Base-by-base conservation (phyloP, 2,113 vertebrate genomes). In the Tinamus guttatus region DNA sequence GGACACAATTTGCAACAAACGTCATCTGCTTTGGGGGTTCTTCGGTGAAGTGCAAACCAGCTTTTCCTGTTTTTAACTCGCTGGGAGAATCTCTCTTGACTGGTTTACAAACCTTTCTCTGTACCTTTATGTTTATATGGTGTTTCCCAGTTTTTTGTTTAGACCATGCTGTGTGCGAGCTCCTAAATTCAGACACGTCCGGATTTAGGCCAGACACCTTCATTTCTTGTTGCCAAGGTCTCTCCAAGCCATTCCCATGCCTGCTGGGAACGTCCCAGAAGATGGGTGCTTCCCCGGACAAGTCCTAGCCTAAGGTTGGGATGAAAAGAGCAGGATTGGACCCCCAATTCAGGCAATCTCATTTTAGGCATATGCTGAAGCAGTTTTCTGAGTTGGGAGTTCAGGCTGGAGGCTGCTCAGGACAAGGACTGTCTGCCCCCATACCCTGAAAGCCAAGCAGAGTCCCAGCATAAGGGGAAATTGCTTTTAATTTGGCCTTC, bases 141-240 rank as follows among this genome's bases (percentile, higher is more conserved):
- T 3, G 10, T 87, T 89, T 87, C 81, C 54, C 45, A 54, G 24
- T 40, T 92, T 95, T 87, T 67, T 9, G 1, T 69, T 58, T 63
- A 86, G 80, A 38, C 60, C 85, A 76, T 84, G 76, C 25, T 40
- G 62, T 89, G 95, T 96, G 93, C 71, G 67, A 93, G 45, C 84
- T 91, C 51, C 78, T 81, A 80, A 81, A 51, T 88, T 71, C 85
- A 90, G 80, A 40, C 80, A 87, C 85, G 78, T 76, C 84, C 93
- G 88, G 80, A 81, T 78, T 62, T n/a, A 17, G 52, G 92, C 86
- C 93, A 75, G 6, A 8, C 52, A 51, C 77, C 67, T 81, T 58
- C 59, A 51, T 87, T 75, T 70, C 17, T 76, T 43, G 78, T 71
- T 1, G 0, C 77, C 43, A 71, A 4, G 76, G 68, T 32, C 82